Base-by-base conservation (phyloP, 1,140 invertebrate species). In the Arion vulgaris region DNA sequence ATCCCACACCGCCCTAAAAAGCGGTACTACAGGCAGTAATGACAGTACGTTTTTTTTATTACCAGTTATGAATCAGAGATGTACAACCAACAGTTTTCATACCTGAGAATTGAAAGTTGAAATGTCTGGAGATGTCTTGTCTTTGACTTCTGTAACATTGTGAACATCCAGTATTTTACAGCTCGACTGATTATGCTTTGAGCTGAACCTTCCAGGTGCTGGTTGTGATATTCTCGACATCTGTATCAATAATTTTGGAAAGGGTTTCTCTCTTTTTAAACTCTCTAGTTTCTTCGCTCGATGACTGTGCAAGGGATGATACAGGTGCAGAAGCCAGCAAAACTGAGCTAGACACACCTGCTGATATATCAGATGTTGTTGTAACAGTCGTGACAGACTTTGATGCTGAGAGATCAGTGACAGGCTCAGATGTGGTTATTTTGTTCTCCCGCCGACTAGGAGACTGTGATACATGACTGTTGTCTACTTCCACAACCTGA, bases 381-480 rank as follows among this genome's bases (percentile, higher is more conserved):
- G n/a, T 11, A 32, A 28, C 28, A 2, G 62, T 32, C 1, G 62
- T 66, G 62, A 32, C 28, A 11, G 62, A 66, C 5, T 5, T 11
- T 17, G 17, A 7, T 32, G n/a, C 5, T 66, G 74, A 26, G 62
- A 66, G 73, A 69, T 82, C 81, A 71, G 76, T 36, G 19, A 66
- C 81, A 28, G 76, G 36, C 28, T 77, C 81, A 28, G 78, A 39
- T 7, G 78, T 9, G 5, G 66, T 23, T 9, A 28, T 36, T 28
- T 36, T 28, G 0, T 34, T 36, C 28, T 41, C 80, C 32, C 62
- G 72, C 19, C 13, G n/a, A 66, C 51, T 26, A 23, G 53, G 23
- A 17, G 28, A 34, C 0, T 38, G 23, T 13, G 53, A 9, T 36
- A 41, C 41, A 28, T 71, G 38, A 32, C 17, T 78, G 26, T 38